Base-by-base conservation (phyloP, 2,888 invertebrate genomes). In the Seira sanloemensis region DNA sequence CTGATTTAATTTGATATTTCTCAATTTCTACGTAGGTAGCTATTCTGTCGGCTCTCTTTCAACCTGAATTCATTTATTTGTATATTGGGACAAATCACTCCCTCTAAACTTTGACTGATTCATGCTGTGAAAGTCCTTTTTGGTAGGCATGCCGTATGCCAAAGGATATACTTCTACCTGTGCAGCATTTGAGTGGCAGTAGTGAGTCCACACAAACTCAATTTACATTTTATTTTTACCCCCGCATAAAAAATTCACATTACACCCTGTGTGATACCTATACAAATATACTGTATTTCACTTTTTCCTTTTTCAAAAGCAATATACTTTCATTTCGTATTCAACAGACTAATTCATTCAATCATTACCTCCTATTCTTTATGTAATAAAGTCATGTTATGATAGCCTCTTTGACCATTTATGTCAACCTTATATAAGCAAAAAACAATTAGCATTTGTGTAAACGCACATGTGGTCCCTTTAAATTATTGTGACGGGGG, bases 361-460 rank as follows among this genome's bases (percentile, higher is more conserved):
- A 37, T 78, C 71, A 78, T 67, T 79, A n/a, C 65, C 66, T 73
- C 50, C 58, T 37, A 75, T 69, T 80, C 25, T 58, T 74, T 58
- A 26, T 68, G 75, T 37, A 80, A 80, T 80, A 80, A 80, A 80
- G 54, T 73, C 62, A 69, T 80, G 80, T 80, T 80, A 80, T 80
- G 80, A 80, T 80, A 80, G 80, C 80, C 80, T 69, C 80, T 80
- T 80, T 80, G 50, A 69, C 80, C 80, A 80, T 80, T 80, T 80
- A 26, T 80, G 80, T 75, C 75, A 75, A 80, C 80, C 75, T 79
- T 80, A 71, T 46, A 46, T 21, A 37, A 37, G 37, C 37, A 37
- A 12, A 37, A 37, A 71, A 71, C 71, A 71, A 71, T 19, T 71
- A 23, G 26, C 26, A 25, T 26, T 68, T 18, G 19, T 21, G 66